A percentile compares a stretch with the other conserved stretches of the same genome.
These are phyloP conservation scores for Pontoporia blainvillei DNA, from an alignment of 2,113 vertebrate genomes.

Conservation along the genomic window DNA sequence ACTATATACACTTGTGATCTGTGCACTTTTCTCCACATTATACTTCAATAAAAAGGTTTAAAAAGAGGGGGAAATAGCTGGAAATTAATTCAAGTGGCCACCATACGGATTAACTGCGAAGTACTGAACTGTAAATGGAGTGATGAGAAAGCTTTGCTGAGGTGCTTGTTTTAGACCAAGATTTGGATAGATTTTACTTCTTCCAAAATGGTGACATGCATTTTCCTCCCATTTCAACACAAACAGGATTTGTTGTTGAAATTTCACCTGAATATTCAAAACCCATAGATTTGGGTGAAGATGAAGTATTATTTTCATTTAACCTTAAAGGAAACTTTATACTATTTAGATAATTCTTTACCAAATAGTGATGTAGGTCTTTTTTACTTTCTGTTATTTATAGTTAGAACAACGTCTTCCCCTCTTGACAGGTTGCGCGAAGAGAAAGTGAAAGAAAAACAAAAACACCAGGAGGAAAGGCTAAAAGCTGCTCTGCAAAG, in stretches of 20 bases:
- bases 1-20: neutral
- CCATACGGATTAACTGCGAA: neutral
- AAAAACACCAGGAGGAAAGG: slow-evolving; percentile 75
- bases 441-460: slow-evolving; percentile 73
- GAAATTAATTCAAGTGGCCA: neutral
- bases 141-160: neutral
- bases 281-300: neutral
- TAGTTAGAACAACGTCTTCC: neutral
- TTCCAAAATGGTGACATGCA: neutral
- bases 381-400: neutral
- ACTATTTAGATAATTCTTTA: neutral
- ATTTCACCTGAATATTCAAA: neutral
- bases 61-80: neutral
- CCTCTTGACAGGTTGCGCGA: slow-evolving; percentile 71
- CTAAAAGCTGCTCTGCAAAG: slow-evolving; percentile 72
- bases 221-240: neutral
- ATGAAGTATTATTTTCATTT: neutral
- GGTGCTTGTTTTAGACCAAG: neutral
- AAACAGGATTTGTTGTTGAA: neutral
- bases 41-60: neutral
- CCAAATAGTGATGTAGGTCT: neutral
- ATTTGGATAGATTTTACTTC: neutral
- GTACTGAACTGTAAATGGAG: neutral
- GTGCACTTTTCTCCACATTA: neutral
- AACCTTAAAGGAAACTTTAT: neutral